Conservation (phyloP, 2,797 vertebrate genomes). For the Peromyscus nudipes region DNA sequence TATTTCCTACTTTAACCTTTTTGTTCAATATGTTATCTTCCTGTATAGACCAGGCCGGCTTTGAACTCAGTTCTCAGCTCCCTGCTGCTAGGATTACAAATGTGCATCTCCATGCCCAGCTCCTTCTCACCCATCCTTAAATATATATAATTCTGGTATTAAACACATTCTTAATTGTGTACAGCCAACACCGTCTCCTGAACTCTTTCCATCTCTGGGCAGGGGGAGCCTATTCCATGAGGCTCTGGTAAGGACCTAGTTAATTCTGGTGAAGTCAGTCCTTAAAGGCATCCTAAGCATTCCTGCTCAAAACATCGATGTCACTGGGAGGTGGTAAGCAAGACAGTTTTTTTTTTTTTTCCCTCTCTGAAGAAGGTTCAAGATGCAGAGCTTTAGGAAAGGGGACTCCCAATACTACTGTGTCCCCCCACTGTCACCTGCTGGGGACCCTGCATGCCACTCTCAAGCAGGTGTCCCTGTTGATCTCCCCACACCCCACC, state of each 20-base stretch:
- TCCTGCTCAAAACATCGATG: not conserved
- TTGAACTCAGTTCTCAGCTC: not conserved
- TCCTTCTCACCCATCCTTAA: not conserved
- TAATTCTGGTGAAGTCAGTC: not conserved
- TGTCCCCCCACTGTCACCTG: fast-evolving
- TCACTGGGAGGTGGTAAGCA: not conserved
- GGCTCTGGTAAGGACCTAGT: not conserved
- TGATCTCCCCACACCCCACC: not conserved
- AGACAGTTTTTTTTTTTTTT: not conserved
- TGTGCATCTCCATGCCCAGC: too few species aligned
- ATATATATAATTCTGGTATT: not conserved
- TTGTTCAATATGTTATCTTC: not conserved
- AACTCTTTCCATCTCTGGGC: not conserved
- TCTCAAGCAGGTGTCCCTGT: not conserved
- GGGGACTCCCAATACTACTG: not conserved
- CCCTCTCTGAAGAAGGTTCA: not conserved
- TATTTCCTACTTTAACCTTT: not conserved
- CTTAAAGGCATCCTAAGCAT: not conserved
- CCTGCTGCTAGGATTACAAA: not conserved
- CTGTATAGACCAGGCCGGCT: not conserved
- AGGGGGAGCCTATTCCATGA: not conserved
- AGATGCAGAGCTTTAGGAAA: not conserved
- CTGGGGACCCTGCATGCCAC: not conserved
- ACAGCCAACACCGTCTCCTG: not conserved
- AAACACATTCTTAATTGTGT: not conserved